Base-by-base conservation (phyloP, 2,888 invertebrate species). In the Hyles lineata region DNA sequence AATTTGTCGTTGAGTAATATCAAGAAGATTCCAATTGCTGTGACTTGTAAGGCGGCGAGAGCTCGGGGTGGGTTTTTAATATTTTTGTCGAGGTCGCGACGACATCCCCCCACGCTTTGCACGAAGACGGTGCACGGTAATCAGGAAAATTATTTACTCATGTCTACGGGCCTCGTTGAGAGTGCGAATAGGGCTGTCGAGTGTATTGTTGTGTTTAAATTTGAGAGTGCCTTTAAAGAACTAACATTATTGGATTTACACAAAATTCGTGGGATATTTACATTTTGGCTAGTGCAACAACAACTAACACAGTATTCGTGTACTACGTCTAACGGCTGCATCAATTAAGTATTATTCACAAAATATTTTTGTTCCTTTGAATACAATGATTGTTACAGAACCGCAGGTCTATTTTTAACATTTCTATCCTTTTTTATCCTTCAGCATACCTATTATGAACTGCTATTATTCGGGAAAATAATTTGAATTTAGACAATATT, bases 111-210 rank as follows among this genome's bases (percentile, higher is more conserved):
- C 81, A 82, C 84, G 83, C 85, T 82, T 83, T 82, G 85, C 84
- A 80, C 83, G 85, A 84, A 87, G 90, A 89, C 89, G 92, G 80
- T 83, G 89, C 87, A 87, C 92, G 91, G 92, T 93, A 94, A 94
- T 93, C 93, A 94, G 89, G 90, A 88, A 92, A 93, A 93, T 93
- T 94, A 93, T 94, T 94, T 94, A 94, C 94, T 90, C 91, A 92
- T 91, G 92, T 93, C 92, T 92, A 85, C 88, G 84, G 83, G 84
- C 78, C 86, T 87, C 84, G 88, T 83, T 84, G 85, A 78, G 83
- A 86, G 86, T 83, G 83, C 78, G 75, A 32, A 70, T 76, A 91
- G 93, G 93, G 93, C 80, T 87, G 85, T 67, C 70, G 19, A 15
- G 11, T 59, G 19, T 52, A 32, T n/a, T 52, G 11, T 43, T 52